Base-by-base conservation (phyloP, 2,797 vertebrate species). In the Eremophila alpestris region DNA sequence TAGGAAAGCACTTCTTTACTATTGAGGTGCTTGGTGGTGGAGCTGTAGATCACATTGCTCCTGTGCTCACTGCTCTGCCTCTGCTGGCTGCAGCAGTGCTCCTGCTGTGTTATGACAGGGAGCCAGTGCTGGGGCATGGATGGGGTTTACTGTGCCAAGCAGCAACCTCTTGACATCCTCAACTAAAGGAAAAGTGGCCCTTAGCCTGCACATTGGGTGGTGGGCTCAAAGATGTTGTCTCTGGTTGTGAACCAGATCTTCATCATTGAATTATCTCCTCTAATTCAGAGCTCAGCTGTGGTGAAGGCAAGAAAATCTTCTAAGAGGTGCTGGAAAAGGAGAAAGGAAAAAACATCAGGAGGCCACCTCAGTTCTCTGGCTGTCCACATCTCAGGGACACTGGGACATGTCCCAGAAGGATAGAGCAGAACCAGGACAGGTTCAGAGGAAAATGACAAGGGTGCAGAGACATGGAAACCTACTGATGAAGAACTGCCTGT, bases 391-490 rank as follows among this genome's bases (percentile, higher is more conserved):
- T 73, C 63, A 56, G 75, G 71, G 34, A 80, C 36, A 11, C 24
- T 48, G 56, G 52, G 60, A 65, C 16, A 18, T 16, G 7, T 48
- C 38, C 41, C 45, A 60, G 45, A 52, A 70, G 60, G 76, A 21
- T 9, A 94, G 55, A 85, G 48, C 41, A 87, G 64, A 41, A 62
- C 34, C 65, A 69, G 46, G 36, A 64, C 30, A 58, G 30, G 46
- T 60, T 91, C 90, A 83, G 77, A 82, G 70, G 43, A 90, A 65
- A 75, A 55, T 9, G 67, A 29, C 63, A 92, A 55, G 48, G 75
- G 36, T 52, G 29, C 2, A 63, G 69, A 92, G 59, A 48, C 16
- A 17, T 22, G 59, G 51, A 90, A 90, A 81, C 54, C 62, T 73
- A 5, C 38, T 70, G 70, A 76, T 43, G 64, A 83, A 92, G 11